phyloP scores from a whole-genome alignment of 2,888 invertebrate species.

The Dryococelus australis region DNA sequence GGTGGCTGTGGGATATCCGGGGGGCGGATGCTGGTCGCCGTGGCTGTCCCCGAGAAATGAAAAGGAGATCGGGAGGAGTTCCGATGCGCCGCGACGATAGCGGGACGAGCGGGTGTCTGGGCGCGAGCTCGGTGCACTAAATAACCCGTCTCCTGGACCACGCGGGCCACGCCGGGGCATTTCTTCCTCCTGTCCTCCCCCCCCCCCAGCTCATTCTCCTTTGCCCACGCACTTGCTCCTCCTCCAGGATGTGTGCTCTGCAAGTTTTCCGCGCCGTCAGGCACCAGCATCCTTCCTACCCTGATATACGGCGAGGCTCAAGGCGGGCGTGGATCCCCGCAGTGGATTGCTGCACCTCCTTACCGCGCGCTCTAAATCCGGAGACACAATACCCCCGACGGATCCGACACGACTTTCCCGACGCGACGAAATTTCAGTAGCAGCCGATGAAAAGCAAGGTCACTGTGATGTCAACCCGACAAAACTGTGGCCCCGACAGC shows the following conservation, averaged over 20 bases:
- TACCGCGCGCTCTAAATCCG: too few relatives aligned
- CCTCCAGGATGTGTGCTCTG: neutral
- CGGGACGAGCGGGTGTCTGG: neutral
- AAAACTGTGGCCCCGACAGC: too few relatives aligned
- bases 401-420: too few relatives aligned
- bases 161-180: neutral
- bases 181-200: neutral
- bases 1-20: too few relatives aligned
- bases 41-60: neutral
- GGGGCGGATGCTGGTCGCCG: too few relatives aligned
- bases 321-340: neutral
- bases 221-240: neutral
- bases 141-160: neutral
- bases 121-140: neutral
- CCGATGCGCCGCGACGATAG: neutral
- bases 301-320: neutral
- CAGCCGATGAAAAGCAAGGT: too few relatives aligned
- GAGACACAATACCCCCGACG: too few relatives aligned
- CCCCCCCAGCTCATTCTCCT: neutral
- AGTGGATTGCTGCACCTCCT: too few relatives aligned
- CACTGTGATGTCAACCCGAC: too few relatives aligned
- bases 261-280: constrained; percentile 16
- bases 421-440: too few relatives aligned
- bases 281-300: neutral
- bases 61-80: neutral